These are phyloP conservation scores for Cynocephalus volans DNA, from an alignment of 2,113 vertebrate genomes.

Conservation along the genomic window DNA sequence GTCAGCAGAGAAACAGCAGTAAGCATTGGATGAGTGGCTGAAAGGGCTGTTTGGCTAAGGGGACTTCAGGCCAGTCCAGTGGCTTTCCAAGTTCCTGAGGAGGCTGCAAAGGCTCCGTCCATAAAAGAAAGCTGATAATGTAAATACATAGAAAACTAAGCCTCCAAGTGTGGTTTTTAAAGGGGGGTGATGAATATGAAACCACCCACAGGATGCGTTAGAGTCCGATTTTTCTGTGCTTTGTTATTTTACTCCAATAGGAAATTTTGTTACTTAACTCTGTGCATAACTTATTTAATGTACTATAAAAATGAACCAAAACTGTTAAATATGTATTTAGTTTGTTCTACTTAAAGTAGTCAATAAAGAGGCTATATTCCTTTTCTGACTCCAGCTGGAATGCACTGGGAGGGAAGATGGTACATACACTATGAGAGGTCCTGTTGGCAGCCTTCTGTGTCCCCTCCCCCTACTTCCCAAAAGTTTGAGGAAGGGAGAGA, in stretches of 20 bases:
- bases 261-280: conserved; percentile 90
- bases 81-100: conserved; percentile 71
- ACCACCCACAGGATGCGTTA: conserved; percentile 71
- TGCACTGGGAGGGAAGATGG: not conserved
- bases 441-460: rapidly evolving
- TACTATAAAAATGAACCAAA: conserved; percentile 91
- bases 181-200: conserved; percentile 85
- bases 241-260: conserved; percentile 88
- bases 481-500: not conserved
- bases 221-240: conserved; percentile 85
- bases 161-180: conserved; percentile 71
- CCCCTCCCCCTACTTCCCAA: rapidly evolving
- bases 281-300: conserved; percentile 92
- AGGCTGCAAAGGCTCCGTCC: conserved; percentile 54
- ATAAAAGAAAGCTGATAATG: conserved; percentile 72
- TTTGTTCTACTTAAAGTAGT: conserved; percentile 92
- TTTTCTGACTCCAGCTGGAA: conserved; percentile 68
- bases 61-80: not conserved
- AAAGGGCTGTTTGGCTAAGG: conserved; percentile 49
- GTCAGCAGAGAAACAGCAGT: conserved; percentile 62
- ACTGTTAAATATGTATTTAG: conserved; percentile 92
- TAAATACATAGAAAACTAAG: conserved; percentile 84
- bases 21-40: conserved; percentile 34
- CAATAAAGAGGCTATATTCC: conserved; percentile 92
- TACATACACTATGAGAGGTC: rapidly evolving